These are phyloP conservation scores for Dryobotodes eremita DNA, from an alignment of 2,888 invertebrate species.

Conservation along the genomic window DNA sequence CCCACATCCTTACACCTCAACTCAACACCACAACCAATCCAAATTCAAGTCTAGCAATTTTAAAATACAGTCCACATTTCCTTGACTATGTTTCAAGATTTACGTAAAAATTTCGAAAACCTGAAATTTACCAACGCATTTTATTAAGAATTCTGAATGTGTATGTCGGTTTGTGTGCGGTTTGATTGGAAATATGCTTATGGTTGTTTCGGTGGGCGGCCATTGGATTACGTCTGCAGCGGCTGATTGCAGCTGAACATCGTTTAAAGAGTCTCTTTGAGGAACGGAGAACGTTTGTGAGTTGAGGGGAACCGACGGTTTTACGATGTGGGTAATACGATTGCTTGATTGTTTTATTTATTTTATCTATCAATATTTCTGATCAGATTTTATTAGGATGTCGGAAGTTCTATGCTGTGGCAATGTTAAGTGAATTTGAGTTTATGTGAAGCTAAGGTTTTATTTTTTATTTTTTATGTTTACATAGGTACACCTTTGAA, in stretches of 20 bases:
- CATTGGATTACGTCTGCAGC: slow-evolving; percentile 82
- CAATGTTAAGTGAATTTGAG: not conserved
- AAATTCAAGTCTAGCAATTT: slow-evolving; percentile 40
- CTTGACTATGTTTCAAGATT: slow-evolving; percentile 14
- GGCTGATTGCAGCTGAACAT: slow-evolving; percentile 79
- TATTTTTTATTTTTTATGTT: not conserved
- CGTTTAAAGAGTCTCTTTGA: slow-evolving; percentile 63
- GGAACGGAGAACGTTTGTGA: slow-evolving; percentile 23
- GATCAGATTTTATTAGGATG: slow-evolving; percentile 17
- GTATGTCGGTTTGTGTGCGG: slow-evolving; percentile 83
- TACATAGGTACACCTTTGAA: not conserved
- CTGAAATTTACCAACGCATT: slow-evolving; percentile 85
- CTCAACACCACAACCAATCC: not conserved
- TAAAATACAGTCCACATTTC: slow-evolving; percentile 40
- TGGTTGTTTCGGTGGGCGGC: slow-evolving; percentile 76
- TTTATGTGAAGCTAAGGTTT: not conserved
- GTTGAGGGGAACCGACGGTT: not conserved
- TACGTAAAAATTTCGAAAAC: slow-evolving; percentile 52
- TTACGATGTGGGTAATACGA: slow-evolving; percentile 32
- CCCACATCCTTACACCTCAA: slow-evolving; percentile 62
- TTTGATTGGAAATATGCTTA: slow-evolving; percentile 90
- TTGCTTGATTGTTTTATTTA: slow-evolving; percentile 52
- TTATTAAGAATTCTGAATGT: slow-evolving; percentile 87
- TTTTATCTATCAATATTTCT: slow-evolving; percentile 43
- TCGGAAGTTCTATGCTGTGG: not conserved